Evolutionary conservation across 2,888 invertebrate species (phyloP), one percentile per base, ranked within the genome.

Genomic region (Danaus chrysippus): DNA sequence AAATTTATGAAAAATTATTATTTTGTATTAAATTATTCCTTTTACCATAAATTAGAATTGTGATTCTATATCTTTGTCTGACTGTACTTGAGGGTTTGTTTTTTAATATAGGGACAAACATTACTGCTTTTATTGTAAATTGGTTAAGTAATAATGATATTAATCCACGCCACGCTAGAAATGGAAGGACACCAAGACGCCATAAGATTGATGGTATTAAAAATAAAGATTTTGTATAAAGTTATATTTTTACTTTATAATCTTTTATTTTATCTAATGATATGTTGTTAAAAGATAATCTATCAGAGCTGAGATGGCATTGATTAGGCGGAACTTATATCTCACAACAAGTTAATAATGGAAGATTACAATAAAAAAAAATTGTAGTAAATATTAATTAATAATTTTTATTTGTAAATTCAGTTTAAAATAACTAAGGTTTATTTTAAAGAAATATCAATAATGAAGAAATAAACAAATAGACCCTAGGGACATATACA

Each of bases 121-220:
- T 49, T 17, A 17, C 15, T 15, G 2, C 17, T 3, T 10, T 49
- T 49, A 15, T 49, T 49, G 17, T 17, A 49, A 49, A 17, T 49
- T 17, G 49, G 17, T 17, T 49, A 49, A 49, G 17, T 49, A 53
- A 63, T 56, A 46, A 58, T 62, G 62, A 60, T 49, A 58, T 56
- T 58, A 59, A 55, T 63, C 59, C 58, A 60, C 56, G 54, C 58
- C 63, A 59, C 59, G 46, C 56, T 62, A 62, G 49, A 17, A 60
- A 65, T 66, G 53, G 64, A 56, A 65, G 66, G 74, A 77, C 75
- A 76, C 73, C 76, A 76, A 71, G 74, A 77, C 76, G 77, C 78
- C 75, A 82, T 78, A 89, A 90, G 90, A 90, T 89, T 87, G 90
- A 90, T 90, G 86, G 80, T 75, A 84, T 78, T 84, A 87, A 87